Percentiles rank a stretch among this genome's conserved stretches.
These are phyloP conservation scores for Gorsachius goisagi DNA, from an alignment of 2,113 vertebrate species.

Conservation along the genomic window DNA sequence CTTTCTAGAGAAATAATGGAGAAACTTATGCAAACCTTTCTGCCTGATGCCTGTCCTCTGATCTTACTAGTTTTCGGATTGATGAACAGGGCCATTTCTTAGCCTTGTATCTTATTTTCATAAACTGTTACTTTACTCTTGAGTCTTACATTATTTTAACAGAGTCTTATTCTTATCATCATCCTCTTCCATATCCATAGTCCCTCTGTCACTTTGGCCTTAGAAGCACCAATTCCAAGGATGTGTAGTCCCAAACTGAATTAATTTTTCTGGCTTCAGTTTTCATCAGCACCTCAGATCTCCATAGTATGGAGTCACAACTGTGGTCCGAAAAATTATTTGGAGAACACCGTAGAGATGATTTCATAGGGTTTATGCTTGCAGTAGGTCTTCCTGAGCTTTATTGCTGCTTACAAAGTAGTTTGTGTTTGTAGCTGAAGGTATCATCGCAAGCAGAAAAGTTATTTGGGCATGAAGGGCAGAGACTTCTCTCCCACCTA, in stretches of 20 bases:
- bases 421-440: not conserved
- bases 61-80: not conserved
- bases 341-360: not conserved
- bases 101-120: not conserved
- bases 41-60: not conserved
- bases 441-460: not conserved
- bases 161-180: not conserved
- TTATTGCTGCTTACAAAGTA: not conserved
- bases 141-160: not conserved
- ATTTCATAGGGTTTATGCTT: not conserved
- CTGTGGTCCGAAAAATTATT: not conserved
- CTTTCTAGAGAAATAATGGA: not conserved
- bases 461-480: not conserved
- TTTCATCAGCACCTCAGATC: not conserved
- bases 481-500: not conserved
- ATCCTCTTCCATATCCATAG: not conserved
- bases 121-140: not conserved
- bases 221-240: not conserved
- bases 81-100: not conserved
- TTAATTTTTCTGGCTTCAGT: not conserved
- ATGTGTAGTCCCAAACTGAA: not conserved
- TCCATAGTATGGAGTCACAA: fast-evolving
- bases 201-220: not conserved
- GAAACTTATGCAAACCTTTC: not conserved
- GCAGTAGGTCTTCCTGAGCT: not conserved